Conservation (phyloP, 2,797 vertebrate genomes). For the Phaenicophaeus curvirostris region DNA sequence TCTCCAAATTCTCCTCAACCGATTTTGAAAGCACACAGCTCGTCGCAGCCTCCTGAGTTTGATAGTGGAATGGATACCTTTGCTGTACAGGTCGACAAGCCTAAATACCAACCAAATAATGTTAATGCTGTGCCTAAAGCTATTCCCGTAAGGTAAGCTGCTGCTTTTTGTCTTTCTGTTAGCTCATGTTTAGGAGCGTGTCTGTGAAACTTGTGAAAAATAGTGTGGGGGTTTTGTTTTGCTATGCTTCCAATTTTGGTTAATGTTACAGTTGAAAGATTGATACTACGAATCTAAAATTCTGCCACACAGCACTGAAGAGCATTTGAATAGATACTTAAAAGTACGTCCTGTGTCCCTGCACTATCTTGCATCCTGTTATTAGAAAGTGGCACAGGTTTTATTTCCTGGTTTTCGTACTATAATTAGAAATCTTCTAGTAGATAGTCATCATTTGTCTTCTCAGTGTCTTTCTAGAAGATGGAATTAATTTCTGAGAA, state of each 20-base stretch:
- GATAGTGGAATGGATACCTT: slow-evolving; percentile 92
- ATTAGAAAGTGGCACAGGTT: not conserved
- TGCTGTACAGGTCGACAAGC: slow-evolving; percentile 89
- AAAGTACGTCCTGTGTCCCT: not conserved
- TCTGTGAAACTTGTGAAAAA: not conserved
- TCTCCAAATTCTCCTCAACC: slow-evolving; percentile 80
- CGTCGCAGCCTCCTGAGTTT: slow-evolving; percentile 86
- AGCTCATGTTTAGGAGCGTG: fast-evolving
- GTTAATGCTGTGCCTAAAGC: slow-evolving; percentile 92
- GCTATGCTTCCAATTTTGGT: not conserved
- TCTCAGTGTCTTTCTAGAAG: not conserved
- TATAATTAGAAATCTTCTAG: not conserved
- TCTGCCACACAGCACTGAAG: not conserved
- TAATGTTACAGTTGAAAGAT: not conserved
- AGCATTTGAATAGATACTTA: not conserved
- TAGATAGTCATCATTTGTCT: not conserved
- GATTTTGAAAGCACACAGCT: slow-evolving; percentile 84
- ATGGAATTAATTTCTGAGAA: not conserved
- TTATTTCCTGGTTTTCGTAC: not conserved
- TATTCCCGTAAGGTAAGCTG: slow-evolving; percentile 90
- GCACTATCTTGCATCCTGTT: not conserved
- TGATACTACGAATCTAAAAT: not conserved
- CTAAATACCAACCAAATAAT: slow-evolving; percentile 96
- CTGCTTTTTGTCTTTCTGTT: not conserved
- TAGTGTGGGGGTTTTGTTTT: too few species aligned